Evolutionary conservation across 2,888 invertebrate species (phyloP), one percentile per base, ranked within the genome.

Genomic region (Catocala fraxini): DNA sequence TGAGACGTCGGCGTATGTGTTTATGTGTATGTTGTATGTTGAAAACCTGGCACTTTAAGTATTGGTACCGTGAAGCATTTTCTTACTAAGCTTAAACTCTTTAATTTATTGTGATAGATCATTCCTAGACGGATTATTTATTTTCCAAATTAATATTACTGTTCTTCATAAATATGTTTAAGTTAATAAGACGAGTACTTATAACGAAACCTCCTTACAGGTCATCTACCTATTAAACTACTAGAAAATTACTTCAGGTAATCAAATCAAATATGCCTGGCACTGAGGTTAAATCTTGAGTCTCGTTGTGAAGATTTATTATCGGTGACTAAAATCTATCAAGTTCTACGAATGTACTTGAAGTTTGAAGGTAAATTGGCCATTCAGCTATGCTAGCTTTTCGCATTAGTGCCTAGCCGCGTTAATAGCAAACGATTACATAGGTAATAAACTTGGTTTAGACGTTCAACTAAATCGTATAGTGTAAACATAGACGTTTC

Each of bases 121-220:
- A 4, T 3, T 25, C 25, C 25, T 25, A 25, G 4, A 4, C 25
- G 4, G 25, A 25, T 25, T 1, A 25, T 25, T 25, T 25, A 25
- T 25, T 25, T 25, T 25, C 25, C 25, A 3, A 4, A 4, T 25
- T 25, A 3, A 25, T 25, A 25, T 25, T 25, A 25, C 25, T 25
- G 25, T 25, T 3, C 25, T 25, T 25, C 25, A 25, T 25, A 1
- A 25, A 25, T 25, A 25, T 4, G 25, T 25, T 25, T 25, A 25
- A 25, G 4, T 25, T 25, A 3, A 25, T 25, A 0, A 25, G 25
- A 25, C 25, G 25, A 57, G 51, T 78, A 75, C 84, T 81, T 79
- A 76, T 56, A 77, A 77, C 73, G 70, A 66, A 79, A 65, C 70
- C 70, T 70, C 82, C 83, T 82, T 84, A 45, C 13, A 56, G 33